Base-by-base conservation (phyloP, 2,888 invertebrate species). In the Apotomis turbidana region DNA sequence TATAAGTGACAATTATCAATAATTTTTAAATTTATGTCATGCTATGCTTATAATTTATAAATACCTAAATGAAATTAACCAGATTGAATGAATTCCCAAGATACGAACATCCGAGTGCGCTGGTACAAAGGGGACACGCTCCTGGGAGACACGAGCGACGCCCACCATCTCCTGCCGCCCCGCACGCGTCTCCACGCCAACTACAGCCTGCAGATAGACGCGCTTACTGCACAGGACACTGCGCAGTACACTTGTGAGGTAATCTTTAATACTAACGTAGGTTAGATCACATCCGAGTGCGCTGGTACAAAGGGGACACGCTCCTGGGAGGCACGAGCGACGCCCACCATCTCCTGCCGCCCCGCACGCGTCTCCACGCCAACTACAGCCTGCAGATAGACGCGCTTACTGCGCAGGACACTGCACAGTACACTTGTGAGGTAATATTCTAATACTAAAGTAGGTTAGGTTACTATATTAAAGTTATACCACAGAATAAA, bases 221-320 rank as follows among this genome's bases (percentile, higher is more conserved):
- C 85, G 2, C 90, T 96, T 10, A 87, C 91, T 41, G 92, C 95
- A 0, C 83, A 86, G 9, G 96, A 96, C 78, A 95, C 95, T 0
- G 96, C 95, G 0, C 94, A 95, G 76, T 96, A 96, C 78, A 95
- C 94, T 8, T 96, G 96, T 77, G 95, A 96, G 90, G 95, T 61
- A 27, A 27, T 27, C 1, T 27, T 27, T 27, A 27, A 27, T 27
- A 27, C 27, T 27, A 27, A 27, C 27, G 27, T 27, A 27, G 27
- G 27, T 27, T 27, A 27, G 1, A 27, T 27, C 27, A 60, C 4
- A 6, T 13, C 5, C 0, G 5, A 41, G 5, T 6, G 6, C 41
- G 5, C 41, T 41, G 41, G 41, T 41, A 41, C 41, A 41, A 41
- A 41, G 41, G n/a, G 6, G 38, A 38, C 38, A 58, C 41, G 3